A percentile compares a stretch with the other conserved stretches of the same genome.
Evolutionary conservation across 1,140 invertebrate genomes (phyloP).

Genomic region (Pantala flavescens): DNA sequence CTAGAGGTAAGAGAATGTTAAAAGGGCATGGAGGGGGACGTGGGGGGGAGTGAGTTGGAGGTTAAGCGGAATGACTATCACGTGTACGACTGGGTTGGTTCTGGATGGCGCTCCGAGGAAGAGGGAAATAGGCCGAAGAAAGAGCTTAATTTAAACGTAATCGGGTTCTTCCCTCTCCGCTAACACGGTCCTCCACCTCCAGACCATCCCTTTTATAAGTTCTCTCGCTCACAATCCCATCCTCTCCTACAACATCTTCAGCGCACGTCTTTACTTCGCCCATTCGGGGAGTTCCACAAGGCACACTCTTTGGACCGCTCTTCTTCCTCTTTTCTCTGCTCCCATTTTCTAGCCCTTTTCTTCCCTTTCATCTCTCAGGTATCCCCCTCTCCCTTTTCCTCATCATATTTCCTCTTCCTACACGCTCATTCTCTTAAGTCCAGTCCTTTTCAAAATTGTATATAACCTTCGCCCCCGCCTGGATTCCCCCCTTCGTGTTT

Average conservation of each 20-base stretch:
- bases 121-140: conserved; percentile 4
- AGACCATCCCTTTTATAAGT: not conserved
- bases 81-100: not conserved
- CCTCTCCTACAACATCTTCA: not conserved
- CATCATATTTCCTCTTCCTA: no score
- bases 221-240: not conserved
- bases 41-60: not conserved
- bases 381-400: no score
- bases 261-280: not conserved
- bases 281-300: conserved; percentile 1
- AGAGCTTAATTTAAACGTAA: conserved; percentile 10
- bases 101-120: not conserved
- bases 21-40: not conserved
- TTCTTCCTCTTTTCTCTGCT: not conserved
- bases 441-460: no score
- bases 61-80: conserved; percentile 6
- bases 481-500: no score
- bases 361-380: not conserved
- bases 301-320: not conserved
- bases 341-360: not conserved
- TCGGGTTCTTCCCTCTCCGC: not conserved
- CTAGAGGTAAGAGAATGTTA: not conserved
- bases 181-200: not conserved
- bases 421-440: no score
- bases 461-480: no score